These are phyloP conservation scores for Propsilocerus akamusi DNA, from an alignment of 1,140 invertebrate species.

Conservation along the genomic window DNA sequence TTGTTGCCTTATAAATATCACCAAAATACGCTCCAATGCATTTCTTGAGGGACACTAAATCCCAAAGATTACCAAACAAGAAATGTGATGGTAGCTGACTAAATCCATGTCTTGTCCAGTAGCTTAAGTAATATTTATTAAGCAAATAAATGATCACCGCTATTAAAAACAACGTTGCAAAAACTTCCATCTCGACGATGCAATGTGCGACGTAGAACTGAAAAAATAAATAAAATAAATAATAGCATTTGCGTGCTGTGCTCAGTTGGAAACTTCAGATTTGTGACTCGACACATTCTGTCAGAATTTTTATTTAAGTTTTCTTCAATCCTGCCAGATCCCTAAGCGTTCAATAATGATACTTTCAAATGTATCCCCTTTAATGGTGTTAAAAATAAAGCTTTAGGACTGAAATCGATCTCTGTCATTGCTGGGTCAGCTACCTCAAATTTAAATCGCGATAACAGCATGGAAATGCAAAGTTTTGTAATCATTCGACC, in stretches of 20 bases:
- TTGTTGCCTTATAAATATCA: neutral
- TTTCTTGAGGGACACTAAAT: neutral
- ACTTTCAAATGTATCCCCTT: neutral
- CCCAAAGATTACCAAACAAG: neutral
- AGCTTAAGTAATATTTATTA: neutral
- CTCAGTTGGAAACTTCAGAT: no score
- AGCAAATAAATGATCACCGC: neutral
- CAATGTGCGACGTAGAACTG: no score
- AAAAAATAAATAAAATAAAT: no score
- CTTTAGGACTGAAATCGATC: neutral
- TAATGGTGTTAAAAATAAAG: neutral
- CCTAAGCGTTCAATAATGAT: no score
- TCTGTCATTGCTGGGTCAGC: neutral
- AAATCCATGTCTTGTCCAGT: neutral
- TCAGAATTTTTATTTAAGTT: no score
- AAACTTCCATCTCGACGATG: no score
- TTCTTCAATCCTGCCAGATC: no score
- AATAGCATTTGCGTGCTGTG: no score
- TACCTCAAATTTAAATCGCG: neutral
- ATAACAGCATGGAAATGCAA: neutral
- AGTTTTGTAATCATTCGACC: neutral
- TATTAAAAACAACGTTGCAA: no score
- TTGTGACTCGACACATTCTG: no score
- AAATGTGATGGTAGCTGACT: neutral
- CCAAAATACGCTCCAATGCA: neutral